Percentiles rank a stretch among this genome's conserved stretches.
Conservation (phyloP, 2,797 vertebrate species). For the Euphonia xanthogaster region DNA sequence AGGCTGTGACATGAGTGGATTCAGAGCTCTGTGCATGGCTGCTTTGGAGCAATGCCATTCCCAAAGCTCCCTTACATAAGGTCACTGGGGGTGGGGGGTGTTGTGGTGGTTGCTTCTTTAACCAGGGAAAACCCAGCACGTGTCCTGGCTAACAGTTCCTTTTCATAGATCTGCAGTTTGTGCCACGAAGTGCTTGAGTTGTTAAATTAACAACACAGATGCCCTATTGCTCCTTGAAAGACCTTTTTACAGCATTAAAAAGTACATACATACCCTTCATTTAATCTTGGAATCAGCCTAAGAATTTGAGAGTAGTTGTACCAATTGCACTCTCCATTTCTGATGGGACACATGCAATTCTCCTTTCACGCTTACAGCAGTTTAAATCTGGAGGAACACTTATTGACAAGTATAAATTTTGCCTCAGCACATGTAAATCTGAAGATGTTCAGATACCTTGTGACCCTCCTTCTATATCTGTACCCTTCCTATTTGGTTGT, state of each 20-base stretch:
- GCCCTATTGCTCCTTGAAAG: not conserved
- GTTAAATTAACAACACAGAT: not conserved
- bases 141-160: not conserved
- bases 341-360: not conserved
- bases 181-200: not conserved
- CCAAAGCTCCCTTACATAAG: constrained; percentile 1
- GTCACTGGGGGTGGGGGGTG: not conserved
- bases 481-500: constrained; percentile 3
- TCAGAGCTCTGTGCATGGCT: constrained; percentile 20
- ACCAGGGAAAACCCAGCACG: not conserved
- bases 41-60: constrained; percentile 2
- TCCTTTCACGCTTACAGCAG: not conserved
- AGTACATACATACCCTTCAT: constrained; percentile 7
- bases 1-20: constrained; percentile 28
- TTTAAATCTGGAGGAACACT: not conserved
- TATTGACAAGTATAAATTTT: not conserved
- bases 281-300: constrained; percentile 42
- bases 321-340: not conserved
- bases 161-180: not conserved
- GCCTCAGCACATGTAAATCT: not conserved
- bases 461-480: not conserved
- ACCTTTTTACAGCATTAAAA: not conserved
- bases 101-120: constrained; percentile 7
- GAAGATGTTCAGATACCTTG: not conserved
- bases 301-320: not conserved